These are phyloP conservation scores for Oreocharis arfaki DNA, from an alignment of 2,113 vertebrate genomes.

Conservation along the genomic window DNA sequence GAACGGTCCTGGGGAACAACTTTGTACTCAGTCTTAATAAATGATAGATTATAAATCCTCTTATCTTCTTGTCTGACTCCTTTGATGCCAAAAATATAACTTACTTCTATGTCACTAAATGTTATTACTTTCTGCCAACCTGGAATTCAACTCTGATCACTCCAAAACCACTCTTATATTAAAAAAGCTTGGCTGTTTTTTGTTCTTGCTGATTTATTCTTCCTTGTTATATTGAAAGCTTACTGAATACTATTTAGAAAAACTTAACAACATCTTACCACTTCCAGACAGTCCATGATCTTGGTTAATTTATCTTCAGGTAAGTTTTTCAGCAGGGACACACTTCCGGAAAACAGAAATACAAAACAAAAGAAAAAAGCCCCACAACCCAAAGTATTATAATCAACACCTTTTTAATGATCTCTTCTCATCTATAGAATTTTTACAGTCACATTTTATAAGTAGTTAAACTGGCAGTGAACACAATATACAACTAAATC, in stretches of 20 bases:
- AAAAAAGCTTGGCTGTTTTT: neutral
- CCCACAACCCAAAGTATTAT: neutral
- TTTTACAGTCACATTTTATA: neutral
- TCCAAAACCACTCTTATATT: neutral
- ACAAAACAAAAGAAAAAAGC: neutral
- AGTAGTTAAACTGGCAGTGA: neutral
- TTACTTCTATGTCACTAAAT: conserved; percentile 37
- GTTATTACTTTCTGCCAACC: conserved; percentile 31
- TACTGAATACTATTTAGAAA: neutral
- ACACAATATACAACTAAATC: neutral
- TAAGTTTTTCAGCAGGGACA: conserved; percentile 85
- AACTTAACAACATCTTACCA: conserved; percentile 76
- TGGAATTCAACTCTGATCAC: conserved; percentile 28
- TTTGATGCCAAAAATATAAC: neutral
- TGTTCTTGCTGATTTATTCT: neutral
- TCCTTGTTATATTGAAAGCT: neutral
- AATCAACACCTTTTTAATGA: neutral
- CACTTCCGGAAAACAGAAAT: conserved; percentile 71
- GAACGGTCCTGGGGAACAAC: neutral
- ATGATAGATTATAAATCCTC: neutral
- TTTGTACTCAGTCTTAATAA: conserved; percentile 10
- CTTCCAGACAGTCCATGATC: conserved; percentile 91
- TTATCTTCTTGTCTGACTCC: neutral
- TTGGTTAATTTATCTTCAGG: conserved; percentile 91
- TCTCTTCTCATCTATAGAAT: neutral